Evolutionary conservation across 1,140 invertebrate genomes (phyloP).

Genomic region (Catajapyx aquilonaris): DNA sequence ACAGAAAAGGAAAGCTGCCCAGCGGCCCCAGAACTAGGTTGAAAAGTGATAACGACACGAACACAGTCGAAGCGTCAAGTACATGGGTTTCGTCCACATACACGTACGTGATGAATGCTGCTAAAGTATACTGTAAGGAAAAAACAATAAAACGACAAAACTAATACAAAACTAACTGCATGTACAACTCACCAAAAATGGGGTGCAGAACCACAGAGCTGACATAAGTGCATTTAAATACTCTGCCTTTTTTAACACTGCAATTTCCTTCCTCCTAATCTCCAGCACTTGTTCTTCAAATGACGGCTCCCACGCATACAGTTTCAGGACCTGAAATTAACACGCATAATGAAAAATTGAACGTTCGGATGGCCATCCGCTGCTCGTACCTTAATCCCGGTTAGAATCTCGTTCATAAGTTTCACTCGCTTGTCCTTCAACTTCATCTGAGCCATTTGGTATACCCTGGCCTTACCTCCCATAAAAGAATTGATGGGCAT

Average conservation of each 20-base stretch:
- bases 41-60: too few species aligned
- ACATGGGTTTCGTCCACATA: too few species aligned
- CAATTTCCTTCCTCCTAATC: slow-evolving; percentile 14
- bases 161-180: too few species aligned
- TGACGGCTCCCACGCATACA: slow-evolving; percentile 17
- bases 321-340: slow-evolving; percentile 9
- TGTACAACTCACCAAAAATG: slow-evolving; percentile 16
- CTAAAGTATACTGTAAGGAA: too few species aligned
- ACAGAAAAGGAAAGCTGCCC: too few species aligned
- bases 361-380: neutral
- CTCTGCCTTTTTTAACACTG: slow-evolving; percentile 15
- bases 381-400: slow-evolving; percentile 29
- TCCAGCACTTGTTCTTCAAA: slow-evolving; percentile 14
- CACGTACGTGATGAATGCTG: too few species aligned
- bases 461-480: slow-evolving; percentile 22
- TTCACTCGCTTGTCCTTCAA: slow-evolving; percentile 25
- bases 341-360: neutral
- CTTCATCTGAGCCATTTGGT: slow-evolving; percentile 21
- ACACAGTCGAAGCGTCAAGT: too few species aligned
- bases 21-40: too few species aligned
- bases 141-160: too few species aligned
- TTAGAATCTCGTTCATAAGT: slow-evolving; percentile 30
- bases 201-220: slow-evolving; percentile 11
- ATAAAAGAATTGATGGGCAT: slow-evolving; percentile 29
- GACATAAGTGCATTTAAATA: slow-evolving; percentile 15